Percentiles rank a stretch among this genome's conserved stretches.
phyloP scores from a whole-genome alignment of 2,797 vertebrate genomes.

The Pangasius mekongensis region DNA sequence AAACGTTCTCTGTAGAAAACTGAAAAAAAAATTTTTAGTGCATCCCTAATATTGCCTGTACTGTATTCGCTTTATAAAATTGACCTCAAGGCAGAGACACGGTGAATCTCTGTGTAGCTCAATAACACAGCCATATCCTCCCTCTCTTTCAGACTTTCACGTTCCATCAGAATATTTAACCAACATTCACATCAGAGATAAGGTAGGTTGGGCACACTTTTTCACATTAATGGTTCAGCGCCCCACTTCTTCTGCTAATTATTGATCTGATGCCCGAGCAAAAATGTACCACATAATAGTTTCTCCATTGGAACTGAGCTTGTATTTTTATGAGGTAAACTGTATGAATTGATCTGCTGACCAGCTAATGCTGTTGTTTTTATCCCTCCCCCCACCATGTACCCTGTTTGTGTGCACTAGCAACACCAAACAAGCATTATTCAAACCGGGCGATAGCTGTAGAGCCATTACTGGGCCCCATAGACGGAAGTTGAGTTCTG shows the following conservation, averaged over 20 bases:
- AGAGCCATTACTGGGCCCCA: conserved; percentile 36
- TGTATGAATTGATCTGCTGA: conserved; percentile 32
- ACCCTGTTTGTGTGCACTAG: conserved; percentile 50
- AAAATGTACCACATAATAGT: background rate
- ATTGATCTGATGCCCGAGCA: background rate
- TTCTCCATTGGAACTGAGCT: conserved; percentile 7
- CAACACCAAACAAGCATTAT: conserved; percentile 45
- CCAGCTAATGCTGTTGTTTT: conserved; percentile 36
- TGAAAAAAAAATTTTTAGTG: background rate
- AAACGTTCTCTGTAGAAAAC: background rate
- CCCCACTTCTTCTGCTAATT: background rate
- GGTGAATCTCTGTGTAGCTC: background rate
- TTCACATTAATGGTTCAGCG: background rate
- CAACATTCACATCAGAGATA: conserved; percentile 99
- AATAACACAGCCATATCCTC: background rate
- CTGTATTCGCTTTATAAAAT: background rate
- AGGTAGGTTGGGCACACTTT: conserved; percentile 78
- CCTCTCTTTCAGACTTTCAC: conserved; percentile 88
- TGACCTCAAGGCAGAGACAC: background rate
- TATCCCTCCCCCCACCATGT: conserved; percentile 29
- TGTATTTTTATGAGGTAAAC: conserved; percentile 3
- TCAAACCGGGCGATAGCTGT: conserved; percentile 39
- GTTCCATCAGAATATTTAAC: conserved; percentile 99
- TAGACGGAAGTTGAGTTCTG: conserved; percentile 49
- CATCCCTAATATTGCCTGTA: background rate